Base-by-base conservation (phyloP, 2,797 vertebrate species). In the Oryzias dopingdopingensis region DNA sequence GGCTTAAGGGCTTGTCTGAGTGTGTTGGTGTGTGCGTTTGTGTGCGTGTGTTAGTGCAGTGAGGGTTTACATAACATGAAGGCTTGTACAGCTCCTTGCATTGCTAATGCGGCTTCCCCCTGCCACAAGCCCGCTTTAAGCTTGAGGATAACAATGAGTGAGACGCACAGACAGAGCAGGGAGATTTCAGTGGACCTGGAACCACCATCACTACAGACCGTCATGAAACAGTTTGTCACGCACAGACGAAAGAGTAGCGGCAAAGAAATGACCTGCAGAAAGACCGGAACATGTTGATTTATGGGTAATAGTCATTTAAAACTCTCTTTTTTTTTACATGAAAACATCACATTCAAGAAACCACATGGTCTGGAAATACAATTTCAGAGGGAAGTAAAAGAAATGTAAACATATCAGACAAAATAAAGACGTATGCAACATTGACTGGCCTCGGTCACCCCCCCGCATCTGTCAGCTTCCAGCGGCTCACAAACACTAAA, bases 1-100 rank as follows among this genome's bases (percentile, higher is more conserved):
- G 78, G 89, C 89, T 92, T 91, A 90, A 84, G 80, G 87, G 85
- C 80, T 86, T 83, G 82, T 79, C 49, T 72, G 59, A 83, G 78
- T 65, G 63, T 59, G 68, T 74, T 54, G 32, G 32, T 37, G 32
- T 37, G 32, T 37, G 32, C 10, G 62, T 84, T 76, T 65, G 63
- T 56, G 68, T 72, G 56, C 46, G 67, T 52, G 68, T 37, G 32
- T 32, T 12, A 32, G 47, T 22, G 66, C n/a, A 59, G 29, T 50
- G 43, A 42, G 41, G 49, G 63, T 63, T 91, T 91, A 90, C 81
- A 80, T 91, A 90, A 92, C 78, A 78, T 16, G 65, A 49, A 59
- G 79, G 84, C 78, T 84, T 80, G 82, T 76, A 44, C 70, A 79
- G 76, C 84, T 89, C 69, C 83, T 85, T 80, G 67, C 69, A 68